Conservation (phyloP, 2,113 vertebrate species). For the Boleophthalmus pectinirostris region DNA sequence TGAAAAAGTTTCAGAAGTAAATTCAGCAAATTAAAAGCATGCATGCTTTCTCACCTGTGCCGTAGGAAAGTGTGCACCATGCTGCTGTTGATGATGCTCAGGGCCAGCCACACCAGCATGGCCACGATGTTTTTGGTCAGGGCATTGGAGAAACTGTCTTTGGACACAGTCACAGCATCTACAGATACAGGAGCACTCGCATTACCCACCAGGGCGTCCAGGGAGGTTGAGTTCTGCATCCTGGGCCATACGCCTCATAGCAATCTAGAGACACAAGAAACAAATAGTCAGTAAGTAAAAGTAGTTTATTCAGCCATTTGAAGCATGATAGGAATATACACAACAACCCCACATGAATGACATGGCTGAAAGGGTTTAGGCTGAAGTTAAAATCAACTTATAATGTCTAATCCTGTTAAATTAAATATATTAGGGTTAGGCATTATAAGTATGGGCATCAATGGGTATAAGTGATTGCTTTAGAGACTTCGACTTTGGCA, state of each 20-base stretch:
- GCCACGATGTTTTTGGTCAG: slow-evolving; percentile 77
- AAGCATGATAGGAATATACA: too few relatives aligned
- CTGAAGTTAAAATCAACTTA: too few relatives aligned
- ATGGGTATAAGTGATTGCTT: too few relatives aligned
- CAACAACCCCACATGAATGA: too few relatives aligned
- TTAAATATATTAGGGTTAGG: too few relatives aligned
- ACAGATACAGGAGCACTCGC: slow-evolving; percentile 20
- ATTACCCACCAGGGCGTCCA: slow-evolving; percentile 36
- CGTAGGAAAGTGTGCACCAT: slow-evolving; percentile 76
- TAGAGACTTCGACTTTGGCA: too few relatives aligned
- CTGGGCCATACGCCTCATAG: not conserved
- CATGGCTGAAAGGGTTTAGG: too few relatives aligned
- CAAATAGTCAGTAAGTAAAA: not conserved
- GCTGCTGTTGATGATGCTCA: slow-evolving; percentile 75
- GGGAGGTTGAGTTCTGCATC: slow-evolving; percentile 56
- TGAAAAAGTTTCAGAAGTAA: too few relatives aligned
- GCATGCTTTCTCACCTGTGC: slow-evolving; percentile 53
- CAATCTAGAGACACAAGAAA: not conserved
- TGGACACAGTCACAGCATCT: not conserved
- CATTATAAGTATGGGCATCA: too few relatives aligned
- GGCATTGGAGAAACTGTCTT: slow-evolving; percentile 71
- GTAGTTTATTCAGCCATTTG: not conserved
- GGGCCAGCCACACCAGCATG: slow-evolving; percentile 76
- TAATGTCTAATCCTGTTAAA: too few relatives aligned
- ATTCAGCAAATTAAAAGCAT: too few relatives aligned